Evolutionary conservation across 2,113 vertebrate genomes (phyloP), one percentile per base, ranked within the genome.

Genomic region (Xerus inauris): DNA sequence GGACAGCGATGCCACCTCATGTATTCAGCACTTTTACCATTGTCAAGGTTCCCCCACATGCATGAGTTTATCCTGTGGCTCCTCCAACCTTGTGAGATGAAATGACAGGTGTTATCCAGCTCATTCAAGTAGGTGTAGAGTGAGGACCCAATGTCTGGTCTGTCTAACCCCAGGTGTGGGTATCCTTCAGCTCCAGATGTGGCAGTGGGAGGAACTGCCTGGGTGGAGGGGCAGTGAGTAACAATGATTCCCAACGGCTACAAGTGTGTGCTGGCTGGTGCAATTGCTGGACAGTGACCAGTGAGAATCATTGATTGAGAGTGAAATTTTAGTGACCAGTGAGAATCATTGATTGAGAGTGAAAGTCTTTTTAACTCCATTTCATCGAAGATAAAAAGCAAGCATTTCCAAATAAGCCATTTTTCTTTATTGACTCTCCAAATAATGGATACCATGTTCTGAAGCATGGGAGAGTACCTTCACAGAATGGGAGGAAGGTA

Each of bases 191-290:
- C 28, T 73, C 57, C 54, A 62, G 17, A 72, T 72, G 19, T 45
- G 32, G 28, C 5, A 22, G 0, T 24, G 5, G 20, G 6, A 49
- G 32, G 7, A 67, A 24, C 0, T 75, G 8, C 51, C 13, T 76
- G 22, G 4, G 4, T 75, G 8, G 40, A 64, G 10, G 14, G 10
- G 2, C 3, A 2, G 8, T 59, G 42, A 5, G 17, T 7, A 26
- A 20, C 19, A n/a, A 0, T n/a, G 49, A 17, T 24, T 81, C 30
- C 4, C 47, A 30, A 24, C 38, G 49, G 14, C 30, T 24, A 14
- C 9, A 62, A 14, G 40, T n/a, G 20, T 38, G 13, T 76, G 20
- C 30, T 45, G 13, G 35, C 11, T 38, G 40, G 42, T 57, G 69
- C 14, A 32, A 40, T 13, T 22, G 6, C 26, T 47, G 11, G n/a